These are phyloP conservation scores for Galeopsomyia nigrocyanea DNA, from an alignment of 2,888 invertebrate species.

Conservation along the genomic window DNA sequence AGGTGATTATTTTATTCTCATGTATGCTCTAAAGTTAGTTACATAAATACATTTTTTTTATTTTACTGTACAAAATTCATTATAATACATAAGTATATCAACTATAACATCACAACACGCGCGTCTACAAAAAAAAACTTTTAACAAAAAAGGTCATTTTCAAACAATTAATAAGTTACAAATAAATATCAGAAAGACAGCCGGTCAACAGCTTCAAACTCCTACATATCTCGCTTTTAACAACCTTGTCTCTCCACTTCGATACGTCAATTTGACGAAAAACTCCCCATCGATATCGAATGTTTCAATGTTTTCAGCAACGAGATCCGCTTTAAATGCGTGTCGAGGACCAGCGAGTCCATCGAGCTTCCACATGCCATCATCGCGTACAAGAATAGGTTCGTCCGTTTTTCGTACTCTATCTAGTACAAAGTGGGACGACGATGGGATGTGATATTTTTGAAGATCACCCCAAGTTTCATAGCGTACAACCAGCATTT, in stretches of 20 bases:
- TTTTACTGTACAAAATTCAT: too few species aligned
- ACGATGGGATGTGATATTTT: slow-evolving; percentile 35
- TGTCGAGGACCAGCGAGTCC: slow-evolving; percentile 55
- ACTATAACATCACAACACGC: too few species aligned
- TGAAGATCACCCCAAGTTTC: slow-evolving; percentile 48
- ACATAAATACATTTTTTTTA: too few species aligned
- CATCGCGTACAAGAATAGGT: slow-evolving; percentile 54
- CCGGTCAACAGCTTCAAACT: slow-evolving; percentile 39
- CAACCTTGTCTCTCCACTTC: slow-evolving; percentile 47
- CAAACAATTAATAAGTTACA: too few species aligned
- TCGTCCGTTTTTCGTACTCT: slow-evolving; percentile 45
- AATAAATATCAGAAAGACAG: too few species aligned
- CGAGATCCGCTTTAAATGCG: slow-evolving; percentile 48
- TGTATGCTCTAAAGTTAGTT: too few species aligned
- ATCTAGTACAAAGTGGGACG: slow-evolving; percentile 9
- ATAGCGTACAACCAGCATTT: slow-evolving; percentile 56
- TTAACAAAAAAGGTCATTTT: too few species aligned
- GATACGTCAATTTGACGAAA: slow-evolving; percentile 11
- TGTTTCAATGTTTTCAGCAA: slow-evolving; percentile 47
- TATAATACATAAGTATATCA: too few species aligned
- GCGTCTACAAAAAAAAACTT: too few species aligned
- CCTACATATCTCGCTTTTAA: slow-evolving; percentile 55
- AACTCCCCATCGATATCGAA: slow-evolving; percentile 41
- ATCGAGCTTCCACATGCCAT: slow-evolving; percentile 60
- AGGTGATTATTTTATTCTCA: too few species aligned